Percentiles rank a stretch among this genome's conserved stretches.
phyloP scores from a whole-genome alignment of 2,797 vertebrate genomes.

The Bradypodion ventrale region DNA sequence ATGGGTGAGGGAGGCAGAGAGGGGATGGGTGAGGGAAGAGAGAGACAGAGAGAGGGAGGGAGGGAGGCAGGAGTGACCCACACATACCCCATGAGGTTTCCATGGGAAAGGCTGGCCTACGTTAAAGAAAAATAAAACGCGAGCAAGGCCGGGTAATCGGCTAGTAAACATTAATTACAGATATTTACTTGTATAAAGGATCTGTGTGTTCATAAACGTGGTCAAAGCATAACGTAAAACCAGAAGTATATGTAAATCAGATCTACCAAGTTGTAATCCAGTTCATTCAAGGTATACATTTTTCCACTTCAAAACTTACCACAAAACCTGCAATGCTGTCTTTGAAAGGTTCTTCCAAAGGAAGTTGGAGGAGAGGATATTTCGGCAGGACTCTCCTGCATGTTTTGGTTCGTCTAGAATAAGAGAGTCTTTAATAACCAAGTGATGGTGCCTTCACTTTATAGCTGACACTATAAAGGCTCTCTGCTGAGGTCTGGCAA shows the following conservation, averaged over 20 bases:
- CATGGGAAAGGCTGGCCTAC: too few relatives aligned
- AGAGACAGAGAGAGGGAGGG: too few relatives aligned
- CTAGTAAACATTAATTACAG: not conserved
- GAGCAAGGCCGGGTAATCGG: too few relatives aligned
- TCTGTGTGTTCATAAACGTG: not conserved
- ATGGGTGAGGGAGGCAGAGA: too few relatives aligned
- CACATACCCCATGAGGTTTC: too few relatives aligned
- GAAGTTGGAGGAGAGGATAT: not conserved
- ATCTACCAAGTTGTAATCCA: not conserved
- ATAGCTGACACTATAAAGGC: conserved; percentile 17
- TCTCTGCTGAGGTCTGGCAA: conserved; percentile 20
- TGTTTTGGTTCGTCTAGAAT: conserved; percentile 7
- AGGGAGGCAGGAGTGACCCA: too few relatives aligned
- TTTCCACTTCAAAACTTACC: not conserved
- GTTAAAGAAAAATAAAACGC: too few relatives aligned
- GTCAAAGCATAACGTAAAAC: not conserved
- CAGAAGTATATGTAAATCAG: not conserved
- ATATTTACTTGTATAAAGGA: not conserved
- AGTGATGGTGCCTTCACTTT: conserved; percentile 14
- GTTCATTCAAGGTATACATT: not conserved
- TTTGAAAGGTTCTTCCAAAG: not conserved
- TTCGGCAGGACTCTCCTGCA: not conserved
- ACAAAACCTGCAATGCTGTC: not conserved
- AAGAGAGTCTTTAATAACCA: conserved; percentile 24
- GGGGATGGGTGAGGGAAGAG: too few relatives aligned